Conservation (phyloP, 2,113 vertebrate species). For the Psittacara wagleri region DNA sequence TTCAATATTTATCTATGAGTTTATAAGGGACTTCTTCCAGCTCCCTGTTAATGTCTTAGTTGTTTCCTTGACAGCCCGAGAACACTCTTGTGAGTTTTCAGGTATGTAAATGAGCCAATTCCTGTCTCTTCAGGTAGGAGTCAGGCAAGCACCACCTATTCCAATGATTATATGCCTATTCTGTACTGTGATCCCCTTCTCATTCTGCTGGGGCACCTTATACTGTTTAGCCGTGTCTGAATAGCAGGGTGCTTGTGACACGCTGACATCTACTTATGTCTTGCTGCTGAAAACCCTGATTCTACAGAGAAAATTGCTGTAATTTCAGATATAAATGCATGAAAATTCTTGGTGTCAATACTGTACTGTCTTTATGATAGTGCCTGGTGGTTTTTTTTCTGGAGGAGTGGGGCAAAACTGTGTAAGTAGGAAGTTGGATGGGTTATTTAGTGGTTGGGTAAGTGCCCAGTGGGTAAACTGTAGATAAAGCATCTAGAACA, state of each 20-base stretch:
- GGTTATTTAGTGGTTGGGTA: conserved; percentile 14
- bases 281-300: conserved; percentile 42
- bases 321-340: conserved; percentile 58
- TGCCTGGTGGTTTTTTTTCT: conserved; percentile 22
- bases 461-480: background rate
- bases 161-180: conserved; percentile 22
- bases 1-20: background rate
- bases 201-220: conserved; percentile 12
- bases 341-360: conserved; percentile 43
- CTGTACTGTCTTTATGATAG: conserved; percentile 12
- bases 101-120: background rate
- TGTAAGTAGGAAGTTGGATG: background rate
- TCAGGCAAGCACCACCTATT: conserved; percentile 1
- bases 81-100: background rate
- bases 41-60: background rate
- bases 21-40: background rate
- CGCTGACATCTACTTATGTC: conserved; percentile 44
- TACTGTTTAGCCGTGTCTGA: conserved; percentile 23
- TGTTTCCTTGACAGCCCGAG: background rate
- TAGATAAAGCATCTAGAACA: background rate
- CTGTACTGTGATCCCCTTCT: background rate
- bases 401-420: background rate
- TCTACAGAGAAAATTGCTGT: conserved; percentile 55
- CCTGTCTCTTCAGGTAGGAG: background rate
- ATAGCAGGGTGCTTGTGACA: conserved; percentile 51